These are phyloP conservation scores for Perognathus longimembris DNA, from an alignment of 2,113 vertebrate species.

Conservation along the genomic window DNA sequence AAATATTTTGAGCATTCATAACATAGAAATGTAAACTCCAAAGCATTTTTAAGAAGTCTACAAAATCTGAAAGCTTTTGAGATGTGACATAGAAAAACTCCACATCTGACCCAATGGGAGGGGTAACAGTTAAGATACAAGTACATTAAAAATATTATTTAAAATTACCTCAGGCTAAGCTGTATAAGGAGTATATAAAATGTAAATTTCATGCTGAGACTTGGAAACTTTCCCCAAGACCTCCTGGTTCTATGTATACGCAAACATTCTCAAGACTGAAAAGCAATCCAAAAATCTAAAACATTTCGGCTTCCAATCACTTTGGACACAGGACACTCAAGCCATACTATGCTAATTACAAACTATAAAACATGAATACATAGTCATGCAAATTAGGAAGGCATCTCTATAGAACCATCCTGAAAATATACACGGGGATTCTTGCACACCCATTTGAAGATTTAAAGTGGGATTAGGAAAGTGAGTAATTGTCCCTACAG, in stretches of 20 bases:
- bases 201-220: not conserved
- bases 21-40: not conserved
- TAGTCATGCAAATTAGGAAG: not conserved
- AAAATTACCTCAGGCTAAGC: not conserved
- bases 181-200: not conserved
- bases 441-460: conserved; percentile 22
- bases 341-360: not conserved
- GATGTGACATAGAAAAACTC: not conserved
- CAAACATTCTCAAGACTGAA: not conserved
- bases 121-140: not conserved
- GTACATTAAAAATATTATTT: not conserved
- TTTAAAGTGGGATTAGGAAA: not conserved
- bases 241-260: not conserved
- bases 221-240: not conserved
- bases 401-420: not conserved
- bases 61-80: not conserved
- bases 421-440: not conserved
- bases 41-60: not conserved
- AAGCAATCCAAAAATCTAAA: not conserved
- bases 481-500: not conserved
- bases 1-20: not conserved
- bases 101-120: not conserved
- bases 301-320: not conserved
- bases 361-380: not conserved
- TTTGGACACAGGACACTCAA: not conserved